Evolutionary conservation across 1,140 invertebrate species (phyloP), one percentile per base, ranked within the genome.

Genomic region (Penaeus chinensis): DNA sequence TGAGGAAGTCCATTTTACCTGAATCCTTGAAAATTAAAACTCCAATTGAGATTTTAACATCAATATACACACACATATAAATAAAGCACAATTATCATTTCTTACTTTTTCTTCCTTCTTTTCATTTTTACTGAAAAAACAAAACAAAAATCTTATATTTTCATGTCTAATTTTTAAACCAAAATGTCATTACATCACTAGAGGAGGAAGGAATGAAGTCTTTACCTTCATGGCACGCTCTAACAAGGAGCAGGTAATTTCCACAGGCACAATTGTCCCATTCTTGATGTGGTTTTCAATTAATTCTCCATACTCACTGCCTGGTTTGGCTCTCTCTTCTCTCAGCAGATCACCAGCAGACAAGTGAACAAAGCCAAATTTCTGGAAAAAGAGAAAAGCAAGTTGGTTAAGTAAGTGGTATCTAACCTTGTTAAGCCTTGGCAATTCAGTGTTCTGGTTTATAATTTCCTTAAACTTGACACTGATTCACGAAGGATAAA

Each of bases 201-300:
- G 3, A 76, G 60, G 2, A 76, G 1, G 11, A 69, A 84, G 22
- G 42, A 61, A 19, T 82, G 7, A 54, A 11, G 87, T 76, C 77
- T 62, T n/a, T 74, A 88, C 89, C 71, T 83, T 89, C 87, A 90
- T 89, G 13, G 87, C 86, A 88, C 95, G 95, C 91, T 98, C 96
- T 27, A 99, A 92, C 18, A 99, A 94, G 81, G 95, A 96, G 92
- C 99, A 99, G 27, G 99, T 99, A 87, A 99, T 99, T 93, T 98
- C 97, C 0, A 99, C 99, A 27, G 99, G 99, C 0, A 99, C 99
- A 90, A 99, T 99, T 83, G 95, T 96, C 22, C 99, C 99, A 92
- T 99, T 96, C 62, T 94, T 94, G 80, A 99, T 99, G 91, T 99
- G 97, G 61, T 93, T 94, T 90, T 99, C 97, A 82, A 99, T 99